Evolutionary conservation across 2,888 invertebrate species (phyloP).

Genomic region (Ormyrus rosae): DNA sequence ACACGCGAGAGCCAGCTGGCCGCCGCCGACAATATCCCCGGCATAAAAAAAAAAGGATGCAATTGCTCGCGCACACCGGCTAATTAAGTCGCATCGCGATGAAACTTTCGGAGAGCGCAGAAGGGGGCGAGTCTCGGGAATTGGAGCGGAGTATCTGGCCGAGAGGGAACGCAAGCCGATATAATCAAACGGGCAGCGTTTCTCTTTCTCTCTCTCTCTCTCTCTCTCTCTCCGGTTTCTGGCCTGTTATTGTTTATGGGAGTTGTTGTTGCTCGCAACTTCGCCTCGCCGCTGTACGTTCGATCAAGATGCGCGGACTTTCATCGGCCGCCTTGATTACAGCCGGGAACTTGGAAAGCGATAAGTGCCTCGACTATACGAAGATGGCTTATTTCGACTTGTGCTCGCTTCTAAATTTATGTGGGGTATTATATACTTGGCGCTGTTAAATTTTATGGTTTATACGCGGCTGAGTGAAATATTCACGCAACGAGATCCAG

Average conservation of each 20-base stretch:
- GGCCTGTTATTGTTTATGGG: no score
- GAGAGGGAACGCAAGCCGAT: not conserved
- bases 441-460: no score
- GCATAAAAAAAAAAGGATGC: not conserved
- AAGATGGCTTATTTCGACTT: no score
- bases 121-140: conserved; percentile 12
- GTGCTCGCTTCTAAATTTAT: no score
- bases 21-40: no score
- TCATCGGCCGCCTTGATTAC: not conserved
- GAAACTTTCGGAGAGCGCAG: conserved; percentile 2
- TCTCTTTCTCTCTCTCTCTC: no score
- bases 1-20: not conserved
- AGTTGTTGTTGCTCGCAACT: no score
- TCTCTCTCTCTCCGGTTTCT: no score
- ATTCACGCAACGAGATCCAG: no score
- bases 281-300: not conserved
- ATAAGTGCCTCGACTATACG: not conserved
- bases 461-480: no score
- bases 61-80: conserved; percentile 5
- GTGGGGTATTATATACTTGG: no score
- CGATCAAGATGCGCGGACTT: conserved; percentile 2
- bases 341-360: no score
- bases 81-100: conserved; percentile 43
- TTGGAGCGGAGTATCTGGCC: conserved; percentile 17
- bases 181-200: not conserved